These are phyloP conservation scores for Pachypanchax playfairii DNA, from an alignment of 2,113 vertebrate genomes.

Conservation along the genomic window DNA sequence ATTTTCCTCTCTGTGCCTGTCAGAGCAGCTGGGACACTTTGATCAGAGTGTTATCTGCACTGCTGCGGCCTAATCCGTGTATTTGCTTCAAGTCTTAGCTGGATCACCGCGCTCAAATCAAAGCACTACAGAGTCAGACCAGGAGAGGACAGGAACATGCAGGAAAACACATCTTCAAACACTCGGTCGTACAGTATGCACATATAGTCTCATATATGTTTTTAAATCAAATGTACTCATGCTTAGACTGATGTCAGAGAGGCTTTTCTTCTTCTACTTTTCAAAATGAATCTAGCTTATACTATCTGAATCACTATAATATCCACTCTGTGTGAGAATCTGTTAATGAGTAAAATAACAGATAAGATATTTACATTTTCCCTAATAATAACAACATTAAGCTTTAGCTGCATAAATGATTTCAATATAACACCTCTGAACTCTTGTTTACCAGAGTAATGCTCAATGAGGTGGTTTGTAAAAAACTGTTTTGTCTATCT, in stretches of 20 bases:
- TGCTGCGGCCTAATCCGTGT: slow-evolving; percentile 80
- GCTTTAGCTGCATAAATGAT: slow-evolving; percentile 16
- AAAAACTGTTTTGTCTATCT: slow-evolving; percentile 19
- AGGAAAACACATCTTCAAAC: slow-evolving; percentile 66
- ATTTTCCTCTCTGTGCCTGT: slow-evolving; percentile 74
- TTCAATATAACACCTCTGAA: slow-evolving; percentile 9
- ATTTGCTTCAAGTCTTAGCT: slow-evolving; percentile 82
- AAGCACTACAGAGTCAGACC: slow-evolving; percentile 75
- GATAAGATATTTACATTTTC: background rate
- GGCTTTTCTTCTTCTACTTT: too few species aligned
- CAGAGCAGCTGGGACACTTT: slow-evolving; percentile 78
- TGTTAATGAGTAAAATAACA: too few species aligned
- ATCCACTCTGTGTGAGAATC: too few species aligned
- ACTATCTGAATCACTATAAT: too few species aligned
- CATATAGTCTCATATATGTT: slow-evolving; percentile 27
- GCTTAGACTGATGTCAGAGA: background rate
- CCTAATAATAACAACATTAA: slow-evolving; percentile 11
- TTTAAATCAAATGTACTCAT: background rate
- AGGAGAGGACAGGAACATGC: slow-evolving; percentile 66
- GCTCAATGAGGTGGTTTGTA: slow-evolving; percentile 16
- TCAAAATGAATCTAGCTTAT: too few species aligned
- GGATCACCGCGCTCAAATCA: slow-evolving; percentile 81
- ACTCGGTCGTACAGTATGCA: slow-evolving; percentile 43
- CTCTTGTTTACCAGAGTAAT: slow-evolving; percentile 32
- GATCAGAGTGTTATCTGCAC: slow-evolving; percentile 81